Conservation (phyloP, 2,888 invertebrate genomes). For the Bellardia bayeri region DNA sequence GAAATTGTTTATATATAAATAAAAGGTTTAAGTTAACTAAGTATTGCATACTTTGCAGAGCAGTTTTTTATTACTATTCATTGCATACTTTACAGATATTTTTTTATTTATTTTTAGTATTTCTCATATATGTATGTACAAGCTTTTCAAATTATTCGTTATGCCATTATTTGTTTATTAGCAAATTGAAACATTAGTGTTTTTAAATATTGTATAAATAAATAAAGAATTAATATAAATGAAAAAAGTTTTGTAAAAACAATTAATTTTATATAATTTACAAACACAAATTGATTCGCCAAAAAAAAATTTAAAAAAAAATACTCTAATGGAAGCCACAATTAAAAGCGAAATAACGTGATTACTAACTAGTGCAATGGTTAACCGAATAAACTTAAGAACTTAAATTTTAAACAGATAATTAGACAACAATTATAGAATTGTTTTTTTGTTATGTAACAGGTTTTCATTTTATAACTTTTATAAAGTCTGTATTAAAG, state of each 20-base stretch:
- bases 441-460: too few relatives aligned
- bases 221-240: constrained; percentile 12
- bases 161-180: constrained; percentile 20
- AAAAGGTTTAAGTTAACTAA: too few relatives aligned
- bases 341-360: neutral
- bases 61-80: too few relatives aligned
- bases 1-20: too few relatives aligned
- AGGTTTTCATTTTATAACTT: too few relatives aligned
- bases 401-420: too few relatives aligned
- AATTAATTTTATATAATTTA: constrained; percentile 20
- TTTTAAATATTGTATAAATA: constrained; percentile 38
- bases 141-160: too few relatives aligned
- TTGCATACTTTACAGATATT: too few relatives aligned
- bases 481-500: neutral
- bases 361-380: neutral
- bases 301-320: constrained; percentile 4
- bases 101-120: too few relatives aligned
- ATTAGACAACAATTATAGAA: too few relatives aligned
- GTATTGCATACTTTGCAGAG: too few relatives aligned
- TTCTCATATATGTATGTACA: too few relatives aligned
- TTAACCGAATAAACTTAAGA: neutral
- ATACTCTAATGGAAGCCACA: neutral
- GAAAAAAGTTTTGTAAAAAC: neutral
- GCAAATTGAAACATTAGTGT: constrained; percentile 28
- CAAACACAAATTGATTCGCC: neutral